Percentiles rank a stretch among this genome's conserved stretches.
Conservation (phyloP, 2,888 invertebrate genomes). For the Athetis lepigone region DNA sequence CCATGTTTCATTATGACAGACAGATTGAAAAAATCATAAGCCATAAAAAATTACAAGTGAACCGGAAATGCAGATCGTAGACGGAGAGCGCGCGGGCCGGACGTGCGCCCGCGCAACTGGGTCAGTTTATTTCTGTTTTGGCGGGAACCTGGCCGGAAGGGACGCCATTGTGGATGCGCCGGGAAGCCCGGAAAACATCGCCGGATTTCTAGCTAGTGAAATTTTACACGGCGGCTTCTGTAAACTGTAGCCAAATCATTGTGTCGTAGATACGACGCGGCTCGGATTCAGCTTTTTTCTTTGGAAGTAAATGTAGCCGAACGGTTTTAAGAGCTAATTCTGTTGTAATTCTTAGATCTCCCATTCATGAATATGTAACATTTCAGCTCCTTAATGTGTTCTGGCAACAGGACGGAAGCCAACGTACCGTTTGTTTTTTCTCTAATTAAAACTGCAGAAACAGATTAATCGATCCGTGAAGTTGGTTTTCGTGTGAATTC, state of each 20-base stretch:
- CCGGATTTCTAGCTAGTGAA: conserved; percentile 89
- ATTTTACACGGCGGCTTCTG: conserved; percentile 78
- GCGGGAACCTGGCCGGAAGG: conserved; percentile 90
- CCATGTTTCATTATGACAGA: conserved; percentile 69
- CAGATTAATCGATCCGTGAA: conserved; percentile 64
- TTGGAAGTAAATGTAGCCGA: conserved; percentile 79
- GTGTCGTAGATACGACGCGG: conserved; percentile 71
- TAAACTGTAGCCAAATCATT: conserved; percentile 77
- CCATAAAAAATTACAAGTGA: conserved; percentile 87
- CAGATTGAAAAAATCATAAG: conserved; percentile 82
- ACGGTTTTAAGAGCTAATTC: conserved; percentile 74
- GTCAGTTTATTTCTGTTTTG: conserved; percentile 90
- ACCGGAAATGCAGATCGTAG: conserved; percentile 89
- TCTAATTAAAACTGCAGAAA: conserved; percentile 70
- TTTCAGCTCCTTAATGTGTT: conserved; percentile 71
- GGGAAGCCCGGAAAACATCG: conserved; percentile 89
- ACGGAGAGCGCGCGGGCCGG: conserved; percentile 81
- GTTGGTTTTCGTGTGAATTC: conserved; percentile 78
- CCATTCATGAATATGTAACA: conserved; percentile 74
- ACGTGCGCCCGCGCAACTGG: conserved; percentile 86
- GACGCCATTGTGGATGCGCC: conserved; percentile 88
- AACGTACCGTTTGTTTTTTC: conserved; percentile 69
- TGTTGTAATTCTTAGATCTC: conserved; percentile 71
- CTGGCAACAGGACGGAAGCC: conserved; percentile 72
- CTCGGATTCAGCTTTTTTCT: conserved; percentile 74